Conservation (phyloP, 2,797 vertebrate species). For the Tapera naevia region DNA sequence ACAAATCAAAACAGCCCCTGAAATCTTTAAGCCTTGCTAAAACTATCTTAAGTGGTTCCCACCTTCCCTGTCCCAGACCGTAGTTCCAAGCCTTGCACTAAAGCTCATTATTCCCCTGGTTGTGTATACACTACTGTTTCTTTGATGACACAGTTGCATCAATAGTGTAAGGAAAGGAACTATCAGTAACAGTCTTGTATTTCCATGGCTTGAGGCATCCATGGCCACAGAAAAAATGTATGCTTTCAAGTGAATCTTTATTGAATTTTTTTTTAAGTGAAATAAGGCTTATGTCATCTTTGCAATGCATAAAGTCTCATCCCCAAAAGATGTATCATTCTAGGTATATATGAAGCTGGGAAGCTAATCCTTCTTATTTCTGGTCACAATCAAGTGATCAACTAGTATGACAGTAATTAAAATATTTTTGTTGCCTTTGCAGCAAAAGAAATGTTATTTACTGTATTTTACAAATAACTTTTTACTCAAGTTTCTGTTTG, state of each 20-base stretch:
- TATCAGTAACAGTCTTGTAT: not conserved
- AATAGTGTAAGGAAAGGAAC: not conserved
- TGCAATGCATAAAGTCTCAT: not conserved
- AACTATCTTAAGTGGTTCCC: not conserved
- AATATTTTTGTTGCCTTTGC: not conserved
- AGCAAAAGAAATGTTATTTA: not conserved
- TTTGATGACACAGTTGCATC: not conserved
- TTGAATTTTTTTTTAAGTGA: not conserved
- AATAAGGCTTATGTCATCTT: not conserved
- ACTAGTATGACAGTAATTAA: not conserved
- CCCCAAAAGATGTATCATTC: no score
- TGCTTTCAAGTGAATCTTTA: not conserved
- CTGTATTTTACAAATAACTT: not conserved
- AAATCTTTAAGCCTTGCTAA: not conserved
- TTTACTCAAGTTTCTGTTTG: not conserved
- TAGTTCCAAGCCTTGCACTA: not conserved
- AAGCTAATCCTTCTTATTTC: not conserved
- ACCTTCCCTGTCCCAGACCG: not conserved
- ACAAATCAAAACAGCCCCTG: not conserved
- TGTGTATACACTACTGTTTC: not conserved
- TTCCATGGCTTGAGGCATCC: not conserved
- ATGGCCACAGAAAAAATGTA: not conserved
- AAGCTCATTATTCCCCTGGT: not conserved
- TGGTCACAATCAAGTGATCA: not conserved
- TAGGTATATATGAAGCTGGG: not conserved